Evolutionary conservation across 2,113 vertebrate genomes (phyloP).

Genomic region (Sceloporus tristichus): DNA sequence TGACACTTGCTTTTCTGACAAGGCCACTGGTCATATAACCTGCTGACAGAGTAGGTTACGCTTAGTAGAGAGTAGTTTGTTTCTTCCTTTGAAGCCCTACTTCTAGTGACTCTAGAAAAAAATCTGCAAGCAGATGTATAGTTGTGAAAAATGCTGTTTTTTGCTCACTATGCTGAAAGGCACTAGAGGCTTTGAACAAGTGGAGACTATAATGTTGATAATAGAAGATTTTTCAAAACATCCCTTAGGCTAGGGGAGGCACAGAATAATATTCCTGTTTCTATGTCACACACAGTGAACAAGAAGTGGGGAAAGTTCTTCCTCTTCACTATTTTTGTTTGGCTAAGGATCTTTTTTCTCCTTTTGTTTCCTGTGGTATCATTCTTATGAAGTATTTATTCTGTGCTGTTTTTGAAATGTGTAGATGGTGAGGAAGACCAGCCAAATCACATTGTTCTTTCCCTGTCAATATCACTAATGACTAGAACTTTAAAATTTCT

Average conservation of each 20-base stretch:
- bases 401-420: neutral
- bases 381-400: neutral
- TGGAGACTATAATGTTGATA: too few species aligned
- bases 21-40: neutral
- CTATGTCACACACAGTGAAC: neutral
- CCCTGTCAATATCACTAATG: too few species aligned
- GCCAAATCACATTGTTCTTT: neutral
- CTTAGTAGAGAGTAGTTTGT: too few species aligned
- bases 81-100: neutral
- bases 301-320: neutral
- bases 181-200: too few species aligned
- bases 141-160: too few species aligned
- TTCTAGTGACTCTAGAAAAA: neutral
- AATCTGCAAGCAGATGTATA: neutral
- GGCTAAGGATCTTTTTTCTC: neutral
- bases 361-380: neutral
- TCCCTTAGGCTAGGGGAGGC: neutral
- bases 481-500: too few species aligned
- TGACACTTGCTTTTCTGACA: too few species aligned
- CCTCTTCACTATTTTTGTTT: neutral
- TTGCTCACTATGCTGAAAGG: too few species aligned
- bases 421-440: neutral
- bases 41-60: neutral
- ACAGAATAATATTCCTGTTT: neutral
- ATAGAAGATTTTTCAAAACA: too few species aligned